These are phyloP conservation scores for Calliphora vomitoria DNA, from an alignment of 2,888 invertebrate species.

Conservation along the genomic window DNA sequence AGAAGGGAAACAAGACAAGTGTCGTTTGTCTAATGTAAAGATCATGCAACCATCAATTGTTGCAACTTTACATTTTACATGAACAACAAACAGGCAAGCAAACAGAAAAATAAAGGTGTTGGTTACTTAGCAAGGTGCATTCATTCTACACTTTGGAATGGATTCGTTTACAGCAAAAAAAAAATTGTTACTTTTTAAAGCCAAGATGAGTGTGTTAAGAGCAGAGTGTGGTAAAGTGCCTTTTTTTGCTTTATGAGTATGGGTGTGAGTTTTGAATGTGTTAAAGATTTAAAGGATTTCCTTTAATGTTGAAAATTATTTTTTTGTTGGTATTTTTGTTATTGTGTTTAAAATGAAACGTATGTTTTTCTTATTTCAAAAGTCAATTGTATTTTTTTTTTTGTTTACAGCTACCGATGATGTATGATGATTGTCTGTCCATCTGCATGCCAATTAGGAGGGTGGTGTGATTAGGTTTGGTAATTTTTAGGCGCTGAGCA, in stretches of 20 bases:
- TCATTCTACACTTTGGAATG: slow-evolving; percentile 35
- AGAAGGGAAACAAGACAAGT: slow-evolving; percentile 55
- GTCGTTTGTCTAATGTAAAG: slow-evolving; percentile 70
- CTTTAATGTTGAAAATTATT: slow-evolving; percentile 19
- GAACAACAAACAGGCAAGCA: slow-evolving; percentile 17
- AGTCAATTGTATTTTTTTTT: slow-evolving; percentile 47
- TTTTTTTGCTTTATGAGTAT: slow-evolving; percentile 19
- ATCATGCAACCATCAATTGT: slow-evolving; percentile 65
- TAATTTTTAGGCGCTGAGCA: no score
- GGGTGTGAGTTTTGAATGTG: slow-evolving; percentile 48
- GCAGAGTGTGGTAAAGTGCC: not conserved
- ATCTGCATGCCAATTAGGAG: slow-evolving; percentile 7
- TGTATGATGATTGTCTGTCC: slow-evolving; percentile 21
- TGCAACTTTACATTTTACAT: slow-evolving; percentile 38
- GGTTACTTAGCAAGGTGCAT: slow-evolving; percentile 67
- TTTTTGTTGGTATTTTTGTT: slow-evolving; percentile 1
- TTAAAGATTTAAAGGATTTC: slow-evolving; percentile 67
- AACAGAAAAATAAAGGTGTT: slow-evolving; percentile 52
- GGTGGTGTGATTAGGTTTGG: slow-evolving; percentile 5
- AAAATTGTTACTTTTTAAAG: slow-evolving; percentile 18
- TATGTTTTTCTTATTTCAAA: slow-evolving; percentile 40
- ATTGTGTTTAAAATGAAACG: slow-evolving; percentile 8
- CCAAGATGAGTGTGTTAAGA: slow-evolving; percentile 14
- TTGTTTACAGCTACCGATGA: slow-evolving; percentile 48
- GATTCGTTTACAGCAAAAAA: slow-evolving; percentile 17